Evolutionary conservation across 1,140 invertebrate genomes (phyloP).

Genomic region (Aphis gossypii): DNA sequence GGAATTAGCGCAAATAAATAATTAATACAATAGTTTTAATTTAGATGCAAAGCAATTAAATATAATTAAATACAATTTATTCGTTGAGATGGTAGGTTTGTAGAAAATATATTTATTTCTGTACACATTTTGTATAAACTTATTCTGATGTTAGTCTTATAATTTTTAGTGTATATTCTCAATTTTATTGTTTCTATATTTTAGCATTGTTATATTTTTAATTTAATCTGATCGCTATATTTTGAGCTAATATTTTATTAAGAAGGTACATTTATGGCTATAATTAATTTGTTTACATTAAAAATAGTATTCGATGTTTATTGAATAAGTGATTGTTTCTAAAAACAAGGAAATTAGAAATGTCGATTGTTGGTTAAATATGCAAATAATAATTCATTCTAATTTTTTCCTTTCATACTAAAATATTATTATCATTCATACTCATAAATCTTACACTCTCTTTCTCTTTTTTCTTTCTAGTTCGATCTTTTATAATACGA

Average conservation of each 20-base stretch:
- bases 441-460: not conserved
- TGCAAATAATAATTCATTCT: not conserved
- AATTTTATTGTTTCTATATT: not conserved
- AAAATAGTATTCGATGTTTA: not conserved
- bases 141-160: not conserved
- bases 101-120: not conserved
- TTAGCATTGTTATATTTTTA: not conserved
- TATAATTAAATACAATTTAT: not conserved
- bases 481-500: not conserved
- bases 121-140: not conserved
- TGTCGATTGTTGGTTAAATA: not conserved
- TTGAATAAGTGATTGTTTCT: not conserved
- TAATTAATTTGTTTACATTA: not conserved
- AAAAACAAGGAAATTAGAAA: not conserved
- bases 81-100: not conserved
- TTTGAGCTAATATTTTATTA: not conserved
- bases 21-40: conserved; percentile 2
- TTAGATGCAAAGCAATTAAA: not conserved
- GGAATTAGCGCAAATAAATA: not conserved
- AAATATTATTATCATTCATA: not conserved
- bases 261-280: not conserved
- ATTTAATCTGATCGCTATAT: not conserved
- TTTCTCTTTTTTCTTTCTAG: not conserved
- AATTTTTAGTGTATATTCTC: not conserved
- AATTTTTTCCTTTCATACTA: not conserved